Base-by-base conservation (phyloP, 92 coral and sea anemone species). In the Palythoa grandiflora region DNA sequence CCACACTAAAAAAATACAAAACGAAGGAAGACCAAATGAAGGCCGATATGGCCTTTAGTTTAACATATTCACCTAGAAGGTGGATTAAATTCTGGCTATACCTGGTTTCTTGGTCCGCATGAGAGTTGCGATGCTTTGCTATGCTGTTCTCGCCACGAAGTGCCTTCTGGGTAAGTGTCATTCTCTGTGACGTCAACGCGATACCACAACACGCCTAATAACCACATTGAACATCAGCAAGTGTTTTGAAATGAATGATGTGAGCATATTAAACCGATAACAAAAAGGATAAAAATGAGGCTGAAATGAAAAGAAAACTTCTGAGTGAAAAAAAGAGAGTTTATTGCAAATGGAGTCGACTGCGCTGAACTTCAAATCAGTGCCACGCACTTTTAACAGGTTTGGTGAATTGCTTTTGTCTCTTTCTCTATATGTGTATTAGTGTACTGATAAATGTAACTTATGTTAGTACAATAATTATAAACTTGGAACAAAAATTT, bases 91-190 rank as follows among this genome's bases (percentile, higher is more conserved):
- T 7, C 61, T 55, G 14, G 61, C 17, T 38, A 80, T 74, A 95
- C 98, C 92, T 94, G 98, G 92, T 94, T 74, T 16, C 80, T 71
- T 2, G 98, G 94, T 11, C 98, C 98, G 12, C 91, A 85, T 1
- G 98, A 94, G 40, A 94, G 84, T 39, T 94, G 84, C 36, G 95
- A 75, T 37, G 83, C 95, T 2, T 48, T 48, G 71, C 90, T 90
- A 39, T 89, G 88, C 61, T 86, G 93, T 38, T 79, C 83, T 86
- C 81, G 89, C 98, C 98, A 96, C 38, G 87, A 80, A 15, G 96
- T 95, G 71, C 98, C 98, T 71, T 96, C 98, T 21, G 98, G 98
- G 88, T 93, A 96, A n/a, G 95, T 90, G 76, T 93, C 93, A 8
- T 78, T 78, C 59, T 77, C 74, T 9, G 96, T 93, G 68, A 96